Evolutionary conservation across 2,888 invertebrate genomes (phyloP).

Genomic region (Carcina quercana): DNA sequence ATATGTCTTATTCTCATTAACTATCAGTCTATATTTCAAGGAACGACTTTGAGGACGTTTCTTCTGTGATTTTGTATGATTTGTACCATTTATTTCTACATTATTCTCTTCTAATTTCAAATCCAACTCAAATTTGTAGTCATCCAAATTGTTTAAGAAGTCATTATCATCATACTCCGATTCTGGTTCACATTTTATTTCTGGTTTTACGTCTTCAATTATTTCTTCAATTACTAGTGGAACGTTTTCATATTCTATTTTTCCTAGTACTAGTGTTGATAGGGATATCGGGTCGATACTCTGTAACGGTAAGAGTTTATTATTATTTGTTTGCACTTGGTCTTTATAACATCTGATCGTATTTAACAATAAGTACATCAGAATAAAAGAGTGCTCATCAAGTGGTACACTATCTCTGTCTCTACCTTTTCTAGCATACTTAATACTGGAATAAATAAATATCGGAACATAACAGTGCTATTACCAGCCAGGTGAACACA

Average conservation of each 20-base stretch:
- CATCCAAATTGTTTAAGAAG: neutral
- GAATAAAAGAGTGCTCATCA: neutral
- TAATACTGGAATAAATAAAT: neutral
- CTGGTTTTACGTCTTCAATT: neutral
- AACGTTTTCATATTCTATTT: constrained; percentile 1
- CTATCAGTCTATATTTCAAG: constrained; percentile 2
- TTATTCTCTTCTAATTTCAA: neutral
- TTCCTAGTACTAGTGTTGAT: constrained; percentile 10
- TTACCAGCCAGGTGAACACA: too few relatives aligned
- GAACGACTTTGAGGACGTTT: neutral
- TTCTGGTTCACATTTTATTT: neutral
- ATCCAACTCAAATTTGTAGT: neutral
- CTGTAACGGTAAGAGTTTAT: neutral
- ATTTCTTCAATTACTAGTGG: neutral
- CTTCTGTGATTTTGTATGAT: neutral
- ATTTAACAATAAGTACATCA: neutral
- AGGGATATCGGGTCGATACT: constrained; percentile 11
- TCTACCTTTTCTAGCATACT: neutral
- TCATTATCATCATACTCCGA: neutral
- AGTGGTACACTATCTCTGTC: too few relatives aligned
- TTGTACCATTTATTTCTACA: neutral
- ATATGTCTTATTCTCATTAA: constrained; percentile 16
- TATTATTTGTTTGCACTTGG: neutral
- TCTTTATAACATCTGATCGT: neutral
- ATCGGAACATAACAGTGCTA: neutral